Conservation (phyloP, 2,113 vertebrate species). For the Siniperca chuatsi region DNA sequence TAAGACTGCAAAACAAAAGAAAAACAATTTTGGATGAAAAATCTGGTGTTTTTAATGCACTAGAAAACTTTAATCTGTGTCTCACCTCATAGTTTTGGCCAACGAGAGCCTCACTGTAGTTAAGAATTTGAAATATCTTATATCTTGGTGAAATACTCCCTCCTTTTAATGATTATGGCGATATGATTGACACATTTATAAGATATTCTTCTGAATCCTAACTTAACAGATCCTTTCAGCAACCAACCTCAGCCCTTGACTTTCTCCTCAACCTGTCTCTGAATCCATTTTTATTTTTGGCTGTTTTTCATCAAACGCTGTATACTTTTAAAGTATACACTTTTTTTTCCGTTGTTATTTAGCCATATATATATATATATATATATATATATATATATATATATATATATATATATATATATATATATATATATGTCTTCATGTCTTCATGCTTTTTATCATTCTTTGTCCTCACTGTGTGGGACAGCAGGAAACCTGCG, state of each 20-base stretch:
- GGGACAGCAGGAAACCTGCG: background rate
- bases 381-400: too few species aligned
- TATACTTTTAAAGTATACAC: background rate
- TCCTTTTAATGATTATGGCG: too few species aligned
- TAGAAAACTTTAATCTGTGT: too few species aligned
- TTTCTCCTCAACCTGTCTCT: background rate
- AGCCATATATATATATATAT: background rate
- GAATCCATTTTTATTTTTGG: background rate
- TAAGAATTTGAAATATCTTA: background rate
- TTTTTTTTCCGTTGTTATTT: background rate
- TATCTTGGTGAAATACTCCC: background rate
- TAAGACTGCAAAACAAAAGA: background rate
- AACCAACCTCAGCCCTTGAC: background rate
- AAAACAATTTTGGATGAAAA: background rate
- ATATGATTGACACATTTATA: background rate
- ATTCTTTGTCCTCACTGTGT: background rate
- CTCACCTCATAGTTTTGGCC: background rate
- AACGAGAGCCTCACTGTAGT: background rate
- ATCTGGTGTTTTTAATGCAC: background rate
- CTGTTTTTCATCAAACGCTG: background rate
- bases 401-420: background rate
- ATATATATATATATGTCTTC: too few species aligned
- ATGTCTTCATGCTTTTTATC: background rate
- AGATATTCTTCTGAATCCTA: background rate
- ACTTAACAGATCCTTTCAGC: background rate